These are phyloP conservation scores for Amphibalanus amphitrite DNA, from an alignment of 1,140 invertebrate species.

Conservation along the genomic window DNA sequence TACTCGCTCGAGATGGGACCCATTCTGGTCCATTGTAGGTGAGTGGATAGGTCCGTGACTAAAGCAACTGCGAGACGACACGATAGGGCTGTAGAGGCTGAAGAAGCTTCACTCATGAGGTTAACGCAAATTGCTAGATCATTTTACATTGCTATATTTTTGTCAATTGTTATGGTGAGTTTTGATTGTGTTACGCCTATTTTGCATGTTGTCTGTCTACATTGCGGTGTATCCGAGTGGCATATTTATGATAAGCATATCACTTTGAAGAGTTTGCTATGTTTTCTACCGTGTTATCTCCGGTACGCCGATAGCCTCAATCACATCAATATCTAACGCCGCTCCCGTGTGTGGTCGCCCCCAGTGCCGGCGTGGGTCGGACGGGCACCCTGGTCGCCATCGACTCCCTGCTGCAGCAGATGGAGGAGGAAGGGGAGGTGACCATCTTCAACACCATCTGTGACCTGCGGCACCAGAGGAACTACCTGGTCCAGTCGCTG, in stretches of 20 bases:
- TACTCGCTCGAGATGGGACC: constrained; percentile 61
- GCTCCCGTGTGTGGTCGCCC: no score
- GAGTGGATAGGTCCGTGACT: constrained; percentile 9
- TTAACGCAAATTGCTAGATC: background rate
- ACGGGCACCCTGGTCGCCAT: constrained; percentile 80
- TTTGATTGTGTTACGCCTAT: no score
- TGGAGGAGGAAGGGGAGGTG: constrained; percentile 57
- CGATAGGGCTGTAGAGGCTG: background rate
- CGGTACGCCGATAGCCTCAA: no score
- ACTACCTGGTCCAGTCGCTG: constrained; percentile 80
- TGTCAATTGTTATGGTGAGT: background rate
- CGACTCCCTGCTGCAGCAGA: constrained; percentile 69
- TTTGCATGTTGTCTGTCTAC: no score
- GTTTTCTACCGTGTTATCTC: no score
- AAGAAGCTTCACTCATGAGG: background rate
- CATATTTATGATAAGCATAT: no score
- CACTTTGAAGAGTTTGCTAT: no score
- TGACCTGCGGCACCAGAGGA: constrained; percentile 70
- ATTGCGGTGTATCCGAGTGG: no score
- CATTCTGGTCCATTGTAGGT: constrained; percentile 73
- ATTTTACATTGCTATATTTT: background rate
- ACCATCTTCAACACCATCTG: constrained; percentile 80
- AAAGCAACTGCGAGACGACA: background rate
- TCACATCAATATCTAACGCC: no score
- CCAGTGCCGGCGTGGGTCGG: constrained; percentile 67